These are phyloP conservation scores for Jaculus jaculus DNA, from an alignment of 2,113 vertebrate genomes.

Conservation along the genomic window DNA sequence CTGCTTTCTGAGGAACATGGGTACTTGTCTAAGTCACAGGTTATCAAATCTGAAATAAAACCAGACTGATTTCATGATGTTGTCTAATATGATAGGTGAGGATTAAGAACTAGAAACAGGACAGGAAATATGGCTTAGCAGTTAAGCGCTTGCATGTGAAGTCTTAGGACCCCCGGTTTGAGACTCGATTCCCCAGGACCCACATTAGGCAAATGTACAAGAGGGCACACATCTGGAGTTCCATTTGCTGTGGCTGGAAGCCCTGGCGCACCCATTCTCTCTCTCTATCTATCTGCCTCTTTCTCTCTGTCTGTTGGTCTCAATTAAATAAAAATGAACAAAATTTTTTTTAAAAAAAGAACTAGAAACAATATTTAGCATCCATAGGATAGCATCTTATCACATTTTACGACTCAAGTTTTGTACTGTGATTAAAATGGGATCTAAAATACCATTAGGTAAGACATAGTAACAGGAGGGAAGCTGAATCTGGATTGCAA, in stretches of 20 bases:
- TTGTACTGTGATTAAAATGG: neutral
- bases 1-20: neutral
- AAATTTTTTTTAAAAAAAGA: too few species aligned
- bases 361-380: neutral
- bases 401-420: accelerated
- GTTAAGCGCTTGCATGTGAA: too few species aligned
- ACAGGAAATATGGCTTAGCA: too few species aligned
- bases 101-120: neutral
- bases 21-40: neutral
- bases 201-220: too few species aligned
- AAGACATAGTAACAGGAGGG: neutral
- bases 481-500: neutral
- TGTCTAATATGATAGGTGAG: neutral
- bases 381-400: neutral
- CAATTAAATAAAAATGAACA: too few species aligned
- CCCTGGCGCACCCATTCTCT: too few species aligned
- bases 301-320: too few species aligned
- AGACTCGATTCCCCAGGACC: too few species aligned
- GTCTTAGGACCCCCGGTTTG: too few species aligned
- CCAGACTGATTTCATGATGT: neutral
- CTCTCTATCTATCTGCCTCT: too few species aligned
- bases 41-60: neutral
- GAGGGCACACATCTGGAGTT: too few species aligned
- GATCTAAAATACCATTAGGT: neutral
- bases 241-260: too few species aligned